Conservation (phyloP, 2,888 invertebrate species). For the Ecdyonurus torrentis region DNA sequence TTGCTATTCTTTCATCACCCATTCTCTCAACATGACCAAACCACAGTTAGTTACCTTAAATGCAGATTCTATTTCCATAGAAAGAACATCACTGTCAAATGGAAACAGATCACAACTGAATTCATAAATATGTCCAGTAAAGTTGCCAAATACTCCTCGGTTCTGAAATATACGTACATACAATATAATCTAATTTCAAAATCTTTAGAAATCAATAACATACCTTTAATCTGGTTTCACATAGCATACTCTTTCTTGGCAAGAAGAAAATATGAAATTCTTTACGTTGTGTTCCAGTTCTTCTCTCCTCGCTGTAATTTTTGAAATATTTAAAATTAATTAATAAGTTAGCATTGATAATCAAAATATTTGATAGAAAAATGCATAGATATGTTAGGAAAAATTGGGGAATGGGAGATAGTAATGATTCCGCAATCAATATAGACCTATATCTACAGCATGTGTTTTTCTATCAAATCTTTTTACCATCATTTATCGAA, state of each 20-base stretch:
- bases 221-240: constrained; percentile 62
- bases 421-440: too few relatives aligned
- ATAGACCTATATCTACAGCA: too few relatives aligned
- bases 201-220: constrained; percentile 4
- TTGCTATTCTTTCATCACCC: too few relatives aligned
- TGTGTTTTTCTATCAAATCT: too few relatives aligned
- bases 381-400: too few relatives aligned
- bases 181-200: background rate
- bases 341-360: background rate
- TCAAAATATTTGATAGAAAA: too few relatives aligned
- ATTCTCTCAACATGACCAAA: constrained; percentile 7
- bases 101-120: constrained; percentile 79
- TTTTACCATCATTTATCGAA: too few relatives aligned
- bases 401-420: too few relatives aligned
- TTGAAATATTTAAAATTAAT: constrained; percentile 1
- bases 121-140: constrained; percentile 58
- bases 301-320: constrained; percentile 29
- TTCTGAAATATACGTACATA: constrained; percentile 36
- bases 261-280: constrained; percentile 82
- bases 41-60: constrained; percentile 49
- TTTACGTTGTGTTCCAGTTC: constrained; percentile 32
- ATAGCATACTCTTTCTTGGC: constrained; percentile 70
- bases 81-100: constrained; percentile 80
- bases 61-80: constrained; percentile 71
- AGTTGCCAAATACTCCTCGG: constrained; percentile 60